Evolutionary conservation across 2,113 vertebrate species (phyloP).

Genomic region (Emberiza fucata): DNA sequence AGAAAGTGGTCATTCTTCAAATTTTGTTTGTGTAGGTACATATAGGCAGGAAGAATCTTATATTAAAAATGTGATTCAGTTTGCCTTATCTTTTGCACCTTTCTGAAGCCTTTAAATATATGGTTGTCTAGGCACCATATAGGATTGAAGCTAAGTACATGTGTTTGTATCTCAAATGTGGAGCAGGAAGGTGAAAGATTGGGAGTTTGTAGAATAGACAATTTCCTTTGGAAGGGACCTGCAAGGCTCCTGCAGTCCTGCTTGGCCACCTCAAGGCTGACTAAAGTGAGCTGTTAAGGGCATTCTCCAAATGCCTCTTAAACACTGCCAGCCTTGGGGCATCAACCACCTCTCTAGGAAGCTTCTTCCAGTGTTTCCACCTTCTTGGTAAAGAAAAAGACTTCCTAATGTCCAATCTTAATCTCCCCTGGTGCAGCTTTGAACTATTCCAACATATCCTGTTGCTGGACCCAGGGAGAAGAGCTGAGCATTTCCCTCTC

Average conservation of each 20-base stretch:
- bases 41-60: background rate
- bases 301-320: background rate
- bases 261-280: background rate
- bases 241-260: background rate
- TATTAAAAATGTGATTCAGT: background rate
- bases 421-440: background rate
- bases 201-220: background rate
- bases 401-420: background rate
- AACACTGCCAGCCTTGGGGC: background rate
- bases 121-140: background rate
- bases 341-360: background rate
- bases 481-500: background rate
- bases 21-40: background rate
- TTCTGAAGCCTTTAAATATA: background rate
- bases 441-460: accelerated
- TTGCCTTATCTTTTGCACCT: background rate
- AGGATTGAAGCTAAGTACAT: background rate
- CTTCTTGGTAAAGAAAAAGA: background rate
- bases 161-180: background rate
- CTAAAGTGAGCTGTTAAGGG: background rate
- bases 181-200: background rate
- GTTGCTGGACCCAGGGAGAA: background rate
- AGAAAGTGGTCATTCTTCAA: background rate
- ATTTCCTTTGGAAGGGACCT: background rate
- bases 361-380: background rate